A percentile compares a stretch with the other conserved stretches of the same genome.
Evolutionary conservation across 2,888 invertebrate genomes (phyloP).

Genomic region (Nomada hirtipes): DNA sequence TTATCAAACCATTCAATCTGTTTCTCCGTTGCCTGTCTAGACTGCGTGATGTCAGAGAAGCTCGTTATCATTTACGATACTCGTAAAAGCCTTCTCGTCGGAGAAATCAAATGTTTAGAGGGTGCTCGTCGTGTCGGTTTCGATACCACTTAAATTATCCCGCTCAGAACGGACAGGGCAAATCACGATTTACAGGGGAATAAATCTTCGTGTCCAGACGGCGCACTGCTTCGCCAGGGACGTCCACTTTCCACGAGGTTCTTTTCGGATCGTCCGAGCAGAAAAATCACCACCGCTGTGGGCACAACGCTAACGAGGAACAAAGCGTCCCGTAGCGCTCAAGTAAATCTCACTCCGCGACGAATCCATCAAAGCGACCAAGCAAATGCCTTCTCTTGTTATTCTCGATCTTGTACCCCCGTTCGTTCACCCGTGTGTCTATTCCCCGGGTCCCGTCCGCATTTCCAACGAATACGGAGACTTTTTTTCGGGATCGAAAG

Average conservation of each 20-base stretch:
- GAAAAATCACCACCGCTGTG: constrained; percentile 46
- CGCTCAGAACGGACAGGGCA: constrained; percentile 14
- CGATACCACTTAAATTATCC: background rate
- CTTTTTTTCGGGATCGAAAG: constrained; percentile 47
- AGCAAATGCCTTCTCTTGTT: constrained; percentile 49
- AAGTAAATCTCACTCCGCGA: constrained; percentile 28
- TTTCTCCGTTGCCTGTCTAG: too few relatives aligned
- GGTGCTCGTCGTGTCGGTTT: background rate
- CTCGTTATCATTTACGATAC: background rate
- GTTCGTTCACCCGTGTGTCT: background rate
- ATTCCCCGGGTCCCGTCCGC: too few relatives aligned
- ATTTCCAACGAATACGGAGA: background rate
- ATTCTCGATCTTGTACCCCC: constrained; percentile 27
- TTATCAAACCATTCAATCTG: background rate
- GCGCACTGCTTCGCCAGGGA: constrained; percentile 5
- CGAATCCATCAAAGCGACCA: constrained; percentile 50
- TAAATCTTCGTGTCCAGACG: constrained; percentile 20
- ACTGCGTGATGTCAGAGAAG: too few relatives aligned
- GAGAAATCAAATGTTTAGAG: background rate
- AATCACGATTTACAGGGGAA: constrained; percentile 37
- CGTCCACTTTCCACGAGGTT: constrained; percentile 21
- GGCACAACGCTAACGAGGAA: constrained; percentile 53
- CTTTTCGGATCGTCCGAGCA: constrained; percentile 36
- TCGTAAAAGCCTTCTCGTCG: background rate
- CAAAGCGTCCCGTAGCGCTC: constrained; percentile 39